Percentiles rank a stretch among this genome's conserved stretches.
phyloP scores from a whole-genome alignment of 2,797 vertebrate genomes.

The Mormyrops attenuatus region DNA sequence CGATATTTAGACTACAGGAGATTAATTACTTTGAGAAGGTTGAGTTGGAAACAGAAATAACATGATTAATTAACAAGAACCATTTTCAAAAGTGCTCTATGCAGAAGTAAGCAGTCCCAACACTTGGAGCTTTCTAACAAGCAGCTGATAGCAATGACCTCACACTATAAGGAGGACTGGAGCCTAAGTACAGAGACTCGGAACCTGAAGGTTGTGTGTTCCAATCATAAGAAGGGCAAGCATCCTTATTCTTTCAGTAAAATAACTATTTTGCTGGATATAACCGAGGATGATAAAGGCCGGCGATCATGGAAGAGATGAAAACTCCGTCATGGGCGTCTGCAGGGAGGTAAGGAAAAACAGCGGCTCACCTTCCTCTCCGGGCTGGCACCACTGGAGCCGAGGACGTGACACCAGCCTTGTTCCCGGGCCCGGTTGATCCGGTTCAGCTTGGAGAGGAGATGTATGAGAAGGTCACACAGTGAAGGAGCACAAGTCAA shows the following conservation, averaged over 20 bases:
- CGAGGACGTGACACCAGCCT: conserved; percentile 90
- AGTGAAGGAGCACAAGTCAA: background rate
- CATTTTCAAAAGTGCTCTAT: background rate
- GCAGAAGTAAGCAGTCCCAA: background rate
- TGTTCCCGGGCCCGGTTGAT: conserved; percentile 94
- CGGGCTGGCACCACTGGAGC: conserved; percentile 76
- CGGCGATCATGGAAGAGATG: background rate
- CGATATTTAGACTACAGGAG: background rate
- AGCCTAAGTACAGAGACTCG: background rate
- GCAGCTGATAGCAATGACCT: background rate
- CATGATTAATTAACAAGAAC: background rate
- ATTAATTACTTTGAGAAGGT: background rate
- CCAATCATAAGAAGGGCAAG: background rate
- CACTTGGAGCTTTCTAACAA: background rate
- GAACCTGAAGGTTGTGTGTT: background rate
- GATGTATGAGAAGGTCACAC: conserved; percentile 11
- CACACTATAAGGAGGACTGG: background rate
- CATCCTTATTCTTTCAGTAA: background rate
- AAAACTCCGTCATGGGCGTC: too few relatives aligned
- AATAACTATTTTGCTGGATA: background rate
- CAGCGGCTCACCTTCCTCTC: conserved; percentile 60
- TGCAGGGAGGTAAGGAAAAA: background rate
- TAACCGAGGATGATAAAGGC: background rate
- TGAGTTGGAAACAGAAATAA: background rate
- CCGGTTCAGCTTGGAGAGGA: conserved; percentile 67